Conservation (phyloP, 2,797 vertebrate genomes). For the Neoniphon sammara region DNA sequence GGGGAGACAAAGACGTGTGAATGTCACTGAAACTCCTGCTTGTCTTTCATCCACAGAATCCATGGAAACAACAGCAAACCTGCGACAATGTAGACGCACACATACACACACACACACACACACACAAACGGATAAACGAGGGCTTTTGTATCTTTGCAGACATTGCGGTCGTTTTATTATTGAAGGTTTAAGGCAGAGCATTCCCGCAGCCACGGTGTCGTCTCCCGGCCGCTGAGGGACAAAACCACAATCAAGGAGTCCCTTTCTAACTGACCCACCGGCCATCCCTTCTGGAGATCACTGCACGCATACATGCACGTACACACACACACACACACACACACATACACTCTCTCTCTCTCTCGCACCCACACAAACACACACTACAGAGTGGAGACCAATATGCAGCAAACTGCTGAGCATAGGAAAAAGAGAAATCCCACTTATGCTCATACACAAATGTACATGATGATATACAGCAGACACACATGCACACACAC, state of each 20-base stretch:
- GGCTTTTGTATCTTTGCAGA: background rate
- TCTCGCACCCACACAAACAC: conserved; percentile 14
- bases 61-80: conserved; percentile 42
- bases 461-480: conserved; percentile 29
- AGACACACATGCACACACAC: background rate
- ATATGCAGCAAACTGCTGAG: conserved; percentile 4
- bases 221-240: conserved; percentile 7
- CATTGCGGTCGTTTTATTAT: too few species aligned
- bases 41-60: conserved; percentile 31
- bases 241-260: conserved; percentile 20
- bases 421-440: background rate
- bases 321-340: background rate
- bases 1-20: conserved; percentile 30
- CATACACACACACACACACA: too few species aligned
- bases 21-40: conserved; percentile 32
- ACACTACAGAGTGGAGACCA: conserved; percentile 1
- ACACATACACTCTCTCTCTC: background rate
- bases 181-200: conserved; percentile 2
- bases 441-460: background rate
- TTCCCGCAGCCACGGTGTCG: conserved; percentile 22
- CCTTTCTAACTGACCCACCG: conserved; percentile 26
- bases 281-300: conserved; percentile 19
- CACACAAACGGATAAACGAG: conserved; percentile 34
- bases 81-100: conserved; percentile 41
- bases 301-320: background rate